phyloP scores from a whole-genome alignment of 2,113 vertebrate genomes.

The Tenebrosternarchus preto region DNA sequence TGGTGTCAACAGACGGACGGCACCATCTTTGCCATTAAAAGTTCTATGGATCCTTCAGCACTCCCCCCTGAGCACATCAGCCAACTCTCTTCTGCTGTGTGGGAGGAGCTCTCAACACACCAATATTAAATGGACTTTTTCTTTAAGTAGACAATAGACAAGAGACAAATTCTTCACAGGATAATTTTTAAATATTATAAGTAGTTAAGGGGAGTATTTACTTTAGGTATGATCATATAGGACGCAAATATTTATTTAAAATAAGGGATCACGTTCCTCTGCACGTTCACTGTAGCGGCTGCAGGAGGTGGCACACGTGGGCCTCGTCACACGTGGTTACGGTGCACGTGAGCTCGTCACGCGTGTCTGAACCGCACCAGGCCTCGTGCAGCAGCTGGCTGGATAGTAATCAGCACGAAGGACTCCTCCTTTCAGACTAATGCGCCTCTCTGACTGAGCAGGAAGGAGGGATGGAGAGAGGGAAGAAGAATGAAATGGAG shows the following conservation, averaged over 20 bases:
- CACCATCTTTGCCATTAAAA: too few species aligned
- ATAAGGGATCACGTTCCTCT: not conserved
- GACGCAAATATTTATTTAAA: conserved; percentile 18
- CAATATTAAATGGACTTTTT: conserved; percentile 5
- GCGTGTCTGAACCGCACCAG: too few species aligned
- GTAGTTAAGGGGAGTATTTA: conserved; percentile 33
- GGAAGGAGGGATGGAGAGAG: not conserved
- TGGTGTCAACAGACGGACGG: too few species aligned
- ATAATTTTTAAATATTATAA: conserved; percentile 39
- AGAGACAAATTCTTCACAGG: conserved; percentile 24
- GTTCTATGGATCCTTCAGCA: too few species aligned
- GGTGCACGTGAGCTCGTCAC: too few species aligned
- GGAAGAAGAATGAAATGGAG: not conserved
- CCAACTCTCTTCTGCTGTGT: not conserved
- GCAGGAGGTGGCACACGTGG: not conserved
- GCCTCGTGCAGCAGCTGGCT: too few species aligned
- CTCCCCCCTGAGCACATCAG: not conserved
- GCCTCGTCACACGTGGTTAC: not conserved
- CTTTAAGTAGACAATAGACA: too few species aligned
- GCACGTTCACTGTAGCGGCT: conserved; percentile 21
- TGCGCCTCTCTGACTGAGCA: not conserved
- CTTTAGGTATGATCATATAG: conserved; percentile 17
- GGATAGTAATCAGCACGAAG: not conserved
- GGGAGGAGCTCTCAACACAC: not conserved
- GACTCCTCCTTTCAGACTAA: conserved; percentile 21